Evolutionary conservation across 2,888 invertebrate species (phyloP).

Genomic region (Tipula confusa): DNA sequence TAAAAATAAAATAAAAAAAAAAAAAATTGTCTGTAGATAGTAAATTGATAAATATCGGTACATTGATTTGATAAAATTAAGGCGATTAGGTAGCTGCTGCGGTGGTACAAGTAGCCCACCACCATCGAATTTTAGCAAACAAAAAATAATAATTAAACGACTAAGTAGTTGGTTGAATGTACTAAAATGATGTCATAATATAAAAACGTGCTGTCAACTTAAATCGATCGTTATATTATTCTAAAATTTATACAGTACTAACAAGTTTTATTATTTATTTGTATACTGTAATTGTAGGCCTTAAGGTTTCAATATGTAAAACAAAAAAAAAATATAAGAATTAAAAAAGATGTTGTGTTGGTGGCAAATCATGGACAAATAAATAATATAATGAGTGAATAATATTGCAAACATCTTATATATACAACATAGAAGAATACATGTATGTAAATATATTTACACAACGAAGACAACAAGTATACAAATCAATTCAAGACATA

Average conservation of each 20-base stretch:
- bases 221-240: neutral
- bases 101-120: no score
- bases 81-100: neutral
- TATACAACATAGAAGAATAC: neutral
- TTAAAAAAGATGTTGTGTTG: neutral
- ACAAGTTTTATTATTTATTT: neutral
- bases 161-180: no score
- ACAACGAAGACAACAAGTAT: neutral
- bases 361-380: conserved; percentile 15
- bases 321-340: neutral
- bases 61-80: neutral
- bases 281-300: neutral
- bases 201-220: neutral
- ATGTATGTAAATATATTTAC: neutral
- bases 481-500: neutral
- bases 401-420: neutral
- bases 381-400: neutral
- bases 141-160: neutral
- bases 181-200: neutral
- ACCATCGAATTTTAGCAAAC: no score
- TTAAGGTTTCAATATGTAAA: neutral
- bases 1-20: neutral
- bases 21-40: neutral
- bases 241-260: neutral
- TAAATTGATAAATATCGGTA: conserved; percentile 12